Percentiles rank a stretch among this genome's conserved stretches.
Conservation (phyloP, 2,797 vertebrate genomes). For the Parotocinclus haroldoi region DNA sequence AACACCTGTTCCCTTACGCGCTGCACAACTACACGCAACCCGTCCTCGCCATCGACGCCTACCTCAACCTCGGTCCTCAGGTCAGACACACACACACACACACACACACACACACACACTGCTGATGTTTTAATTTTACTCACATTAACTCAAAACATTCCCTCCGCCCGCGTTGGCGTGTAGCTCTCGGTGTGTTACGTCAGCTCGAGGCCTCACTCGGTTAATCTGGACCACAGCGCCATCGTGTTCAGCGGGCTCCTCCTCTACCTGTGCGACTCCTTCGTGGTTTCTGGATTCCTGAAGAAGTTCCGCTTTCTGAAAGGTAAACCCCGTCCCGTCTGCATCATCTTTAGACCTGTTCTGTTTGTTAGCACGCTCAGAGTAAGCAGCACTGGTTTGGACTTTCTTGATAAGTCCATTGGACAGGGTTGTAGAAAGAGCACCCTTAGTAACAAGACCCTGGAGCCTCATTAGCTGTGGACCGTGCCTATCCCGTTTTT, state of each 20-base stretch:
- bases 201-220: constrained; percentile 96
- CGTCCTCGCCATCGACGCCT: constrained; percentile 91
- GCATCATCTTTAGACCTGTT: too few relatives aligned
- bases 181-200: constrained; percentile 92
- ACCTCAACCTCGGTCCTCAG: constrained; percentile 92
- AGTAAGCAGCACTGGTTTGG: too few relatives aligned
- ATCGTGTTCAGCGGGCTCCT: constrained; percentile 93
- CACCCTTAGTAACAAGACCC: too few relatives aligned
- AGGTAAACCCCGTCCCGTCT: constrained; percentile 68
- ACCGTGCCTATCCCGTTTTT: too few relatives aligned
- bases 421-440: too few relatives aligned
- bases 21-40: constrained; percentile 84
- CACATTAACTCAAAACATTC: not conserved
- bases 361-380: too few relatives aligned
- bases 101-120: not conserved
- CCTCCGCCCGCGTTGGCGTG: constrained; percentile 17
- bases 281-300: constrained; percentile 89
- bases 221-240: constrained; percentile 84
- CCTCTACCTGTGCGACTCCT: constrained; percentile 96
- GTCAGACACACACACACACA: constrained; percentile 62
- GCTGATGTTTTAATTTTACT: not conserved
- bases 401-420: too few relatives aligned
- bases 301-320: constrained; percentile 93
- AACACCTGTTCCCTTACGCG: constrained; percentile 91
- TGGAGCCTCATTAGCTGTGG: too few relatives aligned